These are phyloP conservation scores for Drosophila ambigua DNA, from an alignment of 1,140 invertebrate genomes.

Conservation along the genomic window DNA sequence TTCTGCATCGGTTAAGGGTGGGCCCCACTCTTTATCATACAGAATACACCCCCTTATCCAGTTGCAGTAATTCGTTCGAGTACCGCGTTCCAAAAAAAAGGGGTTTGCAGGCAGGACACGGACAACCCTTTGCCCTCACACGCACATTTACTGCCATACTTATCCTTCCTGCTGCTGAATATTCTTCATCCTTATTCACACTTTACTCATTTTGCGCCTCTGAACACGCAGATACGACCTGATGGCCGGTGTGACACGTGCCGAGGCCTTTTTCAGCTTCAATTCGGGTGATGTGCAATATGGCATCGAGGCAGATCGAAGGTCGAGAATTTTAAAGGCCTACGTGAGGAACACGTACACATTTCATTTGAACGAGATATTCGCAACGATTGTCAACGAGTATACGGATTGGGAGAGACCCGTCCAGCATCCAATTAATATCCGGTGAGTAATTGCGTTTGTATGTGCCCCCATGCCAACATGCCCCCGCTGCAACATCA, in stretches of 20 bases:
- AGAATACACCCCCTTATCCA: too few species aligned
- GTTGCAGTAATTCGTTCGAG: too few species aligned
- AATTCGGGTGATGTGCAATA: conserved; percentile 95
- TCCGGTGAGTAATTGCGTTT: conserved; percentile 86
- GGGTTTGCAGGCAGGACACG: not conserved
- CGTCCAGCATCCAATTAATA: conserved; percentile 95
- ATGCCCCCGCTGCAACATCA: not conserved
- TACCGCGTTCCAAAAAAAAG: too few species aligned
- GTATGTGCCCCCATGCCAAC: conserved; percentile 39
- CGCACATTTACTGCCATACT: conserved; percentile 25
- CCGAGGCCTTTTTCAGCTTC: conserved; percentile 94
- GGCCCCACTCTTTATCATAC: too few species aligned
- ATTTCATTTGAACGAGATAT: conserved; percentile 92
- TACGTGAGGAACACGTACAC: conserved; percentile 97
- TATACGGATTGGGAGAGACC: conserved; percentile 99
- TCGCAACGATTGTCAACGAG: conserved; percentile 96
- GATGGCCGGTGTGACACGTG: conserved; percentile 95
- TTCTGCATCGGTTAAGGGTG: too few species aligned
- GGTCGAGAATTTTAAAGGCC: conserved; percentile 95
- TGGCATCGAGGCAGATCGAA: conserved; percentile 94
- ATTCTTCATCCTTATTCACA: conserved; percentile 22
- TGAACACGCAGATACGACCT: conserved; percentile 90
- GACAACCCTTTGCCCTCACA: conserved; percentile 1
- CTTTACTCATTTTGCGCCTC: conserved; percentile 39
- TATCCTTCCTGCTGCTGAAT: not conserved